These are phyloP conservation scores for Asteroscopus sphinx DNA, from an alignment of 2,888 invertebrate species.

Conservation along the genomic window DNA sequence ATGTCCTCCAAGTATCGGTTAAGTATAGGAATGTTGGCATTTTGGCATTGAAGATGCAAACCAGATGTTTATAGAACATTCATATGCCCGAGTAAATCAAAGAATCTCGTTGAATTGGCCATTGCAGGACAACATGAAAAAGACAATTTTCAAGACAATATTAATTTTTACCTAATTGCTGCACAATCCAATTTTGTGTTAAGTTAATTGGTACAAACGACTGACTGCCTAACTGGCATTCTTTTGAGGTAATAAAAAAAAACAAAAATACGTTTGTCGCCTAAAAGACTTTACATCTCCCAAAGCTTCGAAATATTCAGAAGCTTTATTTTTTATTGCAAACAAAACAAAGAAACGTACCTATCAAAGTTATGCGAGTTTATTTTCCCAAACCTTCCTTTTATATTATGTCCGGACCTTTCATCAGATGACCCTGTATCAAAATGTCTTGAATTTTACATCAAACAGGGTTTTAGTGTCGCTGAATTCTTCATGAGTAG, in stretches of 20 bases:
- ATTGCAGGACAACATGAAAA: too few relatives aligned
- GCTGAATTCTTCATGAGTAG: constrained; percentile 17
- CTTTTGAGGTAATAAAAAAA: too few relatives aligned
- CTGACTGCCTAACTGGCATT: too few relatives aligned
- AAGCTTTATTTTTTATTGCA: constrained; percentile 14
- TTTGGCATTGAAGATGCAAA: constrained; percentile 33
- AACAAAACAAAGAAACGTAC: constrained; percentile 8
- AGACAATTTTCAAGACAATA: too few relatives aligned
- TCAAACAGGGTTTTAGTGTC: constrained; percentile 17
- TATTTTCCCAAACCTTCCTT: constrained; percentile 28
- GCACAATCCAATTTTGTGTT: too few relatives aligned
- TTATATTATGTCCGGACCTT: constrained; percentile 29
- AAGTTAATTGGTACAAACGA: too few relatives aligned
- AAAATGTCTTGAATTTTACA: constrained; percentile 31
- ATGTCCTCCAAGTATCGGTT: constrained; percentile 37
- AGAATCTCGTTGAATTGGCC: neutral
- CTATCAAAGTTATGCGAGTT: constrained; percentile 27
- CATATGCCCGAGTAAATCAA: constrained; percentile 16
- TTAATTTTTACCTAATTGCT: too few relatives aligned
- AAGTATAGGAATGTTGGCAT: constrained; percentile 39
- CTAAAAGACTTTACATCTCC: neutral
- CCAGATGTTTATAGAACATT: constrained; percentile 34
- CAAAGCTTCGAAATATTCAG: neutral
- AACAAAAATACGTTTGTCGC: neutral
- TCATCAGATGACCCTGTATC: constrained; percentile 20